phyloP scores from a whole-genome alignment of 1,140 invertebrate species.

The Drosophila melanica region DNA sequence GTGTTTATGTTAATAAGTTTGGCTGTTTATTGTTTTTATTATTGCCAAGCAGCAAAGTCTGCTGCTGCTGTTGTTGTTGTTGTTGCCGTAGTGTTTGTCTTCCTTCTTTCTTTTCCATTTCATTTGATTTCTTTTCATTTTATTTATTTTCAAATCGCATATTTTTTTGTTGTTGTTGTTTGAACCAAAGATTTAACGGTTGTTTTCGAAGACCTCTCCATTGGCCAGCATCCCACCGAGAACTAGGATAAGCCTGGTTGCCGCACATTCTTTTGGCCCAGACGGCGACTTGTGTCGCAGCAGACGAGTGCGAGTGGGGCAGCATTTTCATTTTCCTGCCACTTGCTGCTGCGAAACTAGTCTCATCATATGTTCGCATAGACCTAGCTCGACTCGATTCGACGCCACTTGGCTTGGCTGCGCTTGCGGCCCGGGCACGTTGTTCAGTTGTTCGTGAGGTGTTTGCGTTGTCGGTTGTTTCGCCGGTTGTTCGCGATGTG shows the following conservation, averaged over 20 bases:
- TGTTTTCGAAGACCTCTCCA: constrained; percentile 10
- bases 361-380: constrained; percentile 27
- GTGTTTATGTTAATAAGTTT: constrained; percentile 79
- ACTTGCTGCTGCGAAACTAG: constrained; percentile 43
- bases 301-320: neutral
- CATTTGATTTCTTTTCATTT: constrained; percentile 48
- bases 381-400: neutral
- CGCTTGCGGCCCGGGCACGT: constrained; percentile 41
- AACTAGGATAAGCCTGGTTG: constrained; percentile 6
- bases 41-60: constrained; percentile 38
- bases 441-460: constrained; percentile 73
- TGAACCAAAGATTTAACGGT: constrained; percentile 27
- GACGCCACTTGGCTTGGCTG: constrained; percentile 7
- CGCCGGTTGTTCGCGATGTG: constrained; percentile 49
- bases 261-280: constrained; percentile 29
- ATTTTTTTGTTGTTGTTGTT: constrained; percentile 10
- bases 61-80: constrained; percentile 25
- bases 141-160: constrained; percentile 45
- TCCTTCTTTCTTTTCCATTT: constrained; percentile 55
- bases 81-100: constrained; percentile 21
- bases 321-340: constrained; percentile 35
- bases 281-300: constrained; percentile 8
- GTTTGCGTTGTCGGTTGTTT: constrained; percentile 70
- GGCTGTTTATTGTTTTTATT: constrained; percentile 72
- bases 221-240: neutral